Conservation (phyloP, 2,888 invertebrate genomes). For the Dasypolia templi region DNA sequence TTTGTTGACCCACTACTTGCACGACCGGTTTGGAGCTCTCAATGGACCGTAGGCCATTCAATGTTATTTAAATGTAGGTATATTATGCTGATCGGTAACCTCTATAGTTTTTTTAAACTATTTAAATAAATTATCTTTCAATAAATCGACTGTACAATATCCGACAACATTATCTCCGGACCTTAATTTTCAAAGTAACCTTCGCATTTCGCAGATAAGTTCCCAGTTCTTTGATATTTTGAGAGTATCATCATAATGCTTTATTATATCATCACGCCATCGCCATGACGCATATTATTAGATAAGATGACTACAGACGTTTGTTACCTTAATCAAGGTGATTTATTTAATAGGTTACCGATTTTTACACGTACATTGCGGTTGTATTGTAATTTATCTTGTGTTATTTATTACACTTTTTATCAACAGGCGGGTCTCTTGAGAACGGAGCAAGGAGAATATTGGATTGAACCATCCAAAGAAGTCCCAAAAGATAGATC, state of each 20-base stretch:
- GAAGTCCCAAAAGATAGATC: constrained; percentile 82
- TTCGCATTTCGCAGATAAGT: constrained; percentile 58
- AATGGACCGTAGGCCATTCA: constrained; percentile 80
- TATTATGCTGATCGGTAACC: constrained; percentile 56
- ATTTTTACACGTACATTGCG: constrained; percentile 41
- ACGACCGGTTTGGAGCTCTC: constrained; percentile 80
- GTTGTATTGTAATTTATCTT: constrained; percentile 46
- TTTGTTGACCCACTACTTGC: constrained; percentile 82
- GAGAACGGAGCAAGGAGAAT: constrained; percentile 92
- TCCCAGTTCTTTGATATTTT: constrained; percentile 55
- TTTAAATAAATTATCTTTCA: constrained; percentile 52
- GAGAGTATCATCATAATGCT: constrained; percentile 52
- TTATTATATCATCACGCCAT: constrained; percentile 63
- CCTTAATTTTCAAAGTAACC: constrained; percentile 45
- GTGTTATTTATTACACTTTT: constrained; percentile 59
- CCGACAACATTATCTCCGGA: constrained; percentile 31
- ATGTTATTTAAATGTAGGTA: constrained; percentile 65
- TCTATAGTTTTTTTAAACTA: constrained; percentile 55
- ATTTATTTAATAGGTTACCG: constrained; percentile 51
- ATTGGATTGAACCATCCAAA: constrained; percentile 93
- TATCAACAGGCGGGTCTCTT: constrained; percentile 92
- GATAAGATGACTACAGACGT: constrained; percentile 60
- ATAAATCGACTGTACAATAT: constrained; percentile 33
- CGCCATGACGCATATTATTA: constrained; percentile 55
- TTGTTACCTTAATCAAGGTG: constrained; percentile 63